A percentile compares a stretch with the other conserved stretches of the same genome.
phyloP scores from a whole-genome alignment of 2,113 vertebrate species.

The Irena cyanogastra region DNA sequence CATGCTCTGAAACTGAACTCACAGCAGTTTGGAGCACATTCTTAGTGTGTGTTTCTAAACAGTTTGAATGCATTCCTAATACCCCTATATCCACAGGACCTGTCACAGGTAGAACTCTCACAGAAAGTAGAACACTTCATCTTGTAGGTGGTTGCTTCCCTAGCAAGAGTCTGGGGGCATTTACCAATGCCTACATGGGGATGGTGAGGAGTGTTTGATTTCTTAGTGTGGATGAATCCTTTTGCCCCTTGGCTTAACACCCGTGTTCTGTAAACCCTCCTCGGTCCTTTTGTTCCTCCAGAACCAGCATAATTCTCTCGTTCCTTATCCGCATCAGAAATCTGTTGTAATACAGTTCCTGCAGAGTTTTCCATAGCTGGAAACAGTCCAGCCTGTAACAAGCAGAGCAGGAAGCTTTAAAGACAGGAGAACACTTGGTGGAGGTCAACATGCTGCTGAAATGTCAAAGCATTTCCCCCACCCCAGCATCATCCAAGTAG shows the following conservation, averaged over 20 bases:
- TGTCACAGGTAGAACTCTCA: background rate
- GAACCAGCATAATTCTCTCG: background rate
- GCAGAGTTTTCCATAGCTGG: background rate
- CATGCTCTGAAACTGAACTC: background rate
- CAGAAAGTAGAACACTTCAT: too few relatives aligned
- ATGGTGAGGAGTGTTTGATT: background rate
- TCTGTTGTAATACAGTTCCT: background rate
- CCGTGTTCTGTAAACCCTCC: background rate
- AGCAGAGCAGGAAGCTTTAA: background rate
- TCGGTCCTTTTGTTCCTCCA: background rate
- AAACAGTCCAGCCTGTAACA: background rate
- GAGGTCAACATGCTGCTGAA: background rate
- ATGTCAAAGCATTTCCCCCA: background rate
- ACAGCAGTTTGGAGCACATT: rapidly evolving
- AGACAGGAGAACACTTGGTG: background rate
- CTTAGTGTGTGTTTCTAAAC: background rate
- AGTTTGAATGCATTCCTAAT: background rate
- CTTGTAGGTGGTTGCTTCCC: background rate
- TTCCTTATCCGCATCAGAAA: background rate
- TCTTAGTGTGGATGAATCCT: background rate
- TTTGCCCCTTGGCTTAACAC: background rate
- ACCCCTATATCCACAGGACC: background rate
- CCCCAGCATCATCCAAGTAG: background rate
- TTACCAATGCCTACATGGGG: background rate
- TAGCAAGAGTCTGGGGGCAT: background rate